Percentiles rank a stretch among this genome's conserved stretches.
These are phyloP conservation scores for Hemistola chrysoprasaria DNA, from an alignment of 2,888 invertebrate species.

Conservation along the genomic window DNA sequence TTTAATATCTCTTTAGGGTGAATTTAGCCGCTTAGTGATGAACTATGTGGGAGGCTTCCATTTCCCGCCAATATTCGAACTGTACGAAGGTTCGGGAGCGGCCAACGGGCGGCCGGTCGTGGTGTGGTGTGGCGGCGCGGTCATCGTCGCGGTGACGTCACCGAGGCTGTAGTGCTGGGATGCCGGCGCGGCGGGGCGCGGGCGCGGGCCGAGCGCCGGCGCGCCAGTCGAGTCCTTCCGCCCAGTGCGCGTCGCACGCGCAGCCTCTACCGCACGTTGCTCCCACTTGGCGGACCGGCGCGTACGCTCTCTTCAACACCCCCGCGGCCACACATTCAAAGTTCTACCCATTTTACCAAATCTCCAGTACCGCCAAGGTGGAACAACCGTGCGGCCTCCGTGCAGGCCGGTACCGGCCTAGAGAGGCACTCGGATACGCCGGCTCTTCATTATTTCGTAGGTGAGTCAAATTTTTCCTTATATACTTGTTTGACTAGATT, in stretches of 20 bases:
- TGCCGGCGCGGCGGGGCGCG: constrained; percentile 43
- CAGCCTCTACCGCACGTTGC: constrained; percentile 47
- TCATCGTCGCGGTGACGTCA: constrained; percentile 61
- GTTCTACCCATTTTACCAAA: constrained; percentile 9
- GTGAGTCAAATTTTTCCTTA: constrained; percentile 42
- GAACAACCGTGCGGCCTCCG: constrained; percentile 49
- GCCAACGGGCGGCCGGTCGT: constrained; percentile 17
- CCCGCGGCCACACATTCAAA: constrained; percentile 11
- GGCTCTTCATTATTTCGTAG: constrained; percentile 29
- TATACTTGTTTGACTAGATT: constrained; percentile 18
- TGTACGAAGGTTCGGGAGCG: constrained; percentile 1
- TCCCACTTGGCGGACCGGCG: constrained; percentile 65
- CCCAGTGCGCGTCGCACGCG: constrained; percentile 58
- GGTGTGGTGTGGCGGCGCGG: constrained; percentile 29
- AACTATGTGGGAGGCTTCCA: constrained; percentile 7
- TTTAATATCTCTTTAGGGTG: too few relatives aligned
- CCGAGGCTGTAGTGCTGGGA: constrained; percentile 59
- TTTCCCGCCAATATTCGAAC: background rate
- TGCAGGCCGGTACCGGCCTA: constrained; percentile 22
- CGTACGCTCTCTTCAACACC: constrained; percentile 34
- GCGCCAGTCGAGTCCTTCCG: constrained; percentile 63
- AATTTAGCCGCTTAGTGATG: too few relatives aligned
- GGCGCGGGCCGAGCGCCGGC: constrained; percentile 44
- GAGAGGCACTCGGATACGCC: constrained; percentile 38
- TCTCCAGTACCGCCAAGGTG: constrained; percentile 39